Evolutionary conservation across 2,113 vertebrate genomes (phyloP).

Genomic region (Taurulus bubalis): DNA sequence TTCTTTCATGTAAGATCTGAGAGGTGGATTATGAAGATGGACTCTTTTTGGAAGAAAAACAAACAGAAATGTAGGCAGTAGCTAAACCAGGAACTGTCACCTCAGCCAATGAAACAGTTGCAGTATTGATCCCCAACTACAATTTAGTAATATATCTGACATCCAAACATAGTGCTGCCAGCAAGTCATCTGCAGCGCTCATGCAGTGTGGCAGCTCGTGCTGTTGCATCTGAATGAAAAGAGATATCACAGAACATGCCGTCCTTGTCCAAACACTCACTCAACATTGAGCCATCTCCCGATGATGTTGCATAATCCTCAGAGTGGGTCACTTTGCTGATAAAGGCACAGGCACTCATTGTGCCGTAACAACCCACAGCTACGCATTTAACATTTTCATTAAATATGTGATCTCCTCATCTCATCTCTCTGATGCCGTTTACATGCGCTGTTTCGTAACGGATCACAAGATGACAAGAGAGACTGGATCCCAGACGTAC

Average conservation of each 20-base stretch:
- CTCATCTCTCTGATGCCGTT: slow-evolving; percentile 24
- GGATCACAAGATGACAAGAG: slow-evolving; percentile 43
- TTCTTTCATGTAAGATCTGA: slow-evolving; percentile 30
- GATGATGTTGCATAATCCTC: slow-evolving; percentile 75
- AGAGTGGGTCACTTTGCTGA: slow-evolving; percentile 63
- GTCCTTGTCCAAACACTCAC: slow-evolving; percentile 43
- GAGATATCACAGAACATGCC: slow-evolving; percentile 39
- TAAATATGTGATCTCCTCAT: slow-evolving; percentile 51
- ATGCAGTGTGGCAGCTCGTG: not conserved
- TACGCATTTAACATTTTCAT: slow-evolving; percentile 57
- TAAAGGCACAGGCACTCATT: slow-evolving; percentile 53
- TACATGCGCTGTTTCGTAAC: slow-evolving; percentile 36
- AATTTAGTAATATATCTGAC: not conserved
- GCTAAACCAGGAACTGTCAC: not conserved
- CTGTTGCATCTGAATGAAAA: slow-evolving; percentile 34
- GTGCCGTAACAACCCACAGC: slow-evolving; percentile 18
- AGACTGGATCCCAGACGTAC: not conserved
- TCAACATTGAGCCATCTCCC: slow-evolving; percentile 61
- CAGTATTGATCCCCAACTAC: not conserved
- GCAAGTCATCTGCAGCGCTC: not conserved
- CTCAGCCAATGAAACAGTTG: not conserved
- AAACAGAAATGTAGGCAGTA: not conserved
- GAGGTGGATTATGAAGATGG: not conserved
- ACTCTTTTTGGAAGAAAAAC: not conserved
- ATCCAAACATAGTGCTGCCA: not conserved